These are phyloP conservation scores for Palythoa grandis DNA, from an alignment of 92 coral and sea anemone genomes.

Conservation along the genomic window DNA sequence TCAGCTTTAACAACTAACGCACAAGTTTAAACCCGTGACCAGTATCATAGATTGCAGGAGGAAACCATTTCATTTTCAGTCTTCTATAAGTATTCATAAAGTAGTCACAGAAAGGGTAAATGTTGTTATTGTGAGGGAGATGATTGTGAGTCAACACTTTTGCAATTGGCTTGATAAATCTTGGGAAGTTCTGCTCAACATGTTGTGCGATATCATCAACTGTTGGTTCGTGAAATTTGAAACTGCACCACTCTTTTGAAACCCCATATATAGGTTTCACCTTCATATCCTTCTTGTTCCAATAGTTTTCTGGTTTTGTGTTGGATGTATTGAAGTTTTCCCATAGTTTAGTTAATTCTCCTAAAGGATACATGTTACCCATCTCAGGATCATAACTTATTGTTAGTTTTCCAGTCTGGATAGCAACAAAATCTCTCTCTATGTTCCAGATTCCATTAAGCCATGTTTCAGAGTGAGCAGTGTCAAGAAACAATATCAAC, in stretches of 20 bases:
- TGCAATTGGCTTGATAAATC: conserved; percentile 92
- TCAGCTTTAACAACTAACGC: not conserved
- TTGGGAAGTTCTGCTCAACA: conserved; percentile 92
- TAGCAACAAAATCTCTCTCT: conserved; percentile 78
- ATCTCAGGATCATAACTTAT: conserved; percentile 75
- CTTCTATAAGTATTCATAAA: conserved; percentile 73
- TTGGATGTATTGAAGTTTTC: conserved; percentile 75
- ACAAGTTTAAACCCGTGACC: conserved; percentile 99
- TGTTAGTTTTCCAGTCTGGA: conserved; percentile 83
- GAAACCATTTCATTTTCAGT: conserved; percentile 95
- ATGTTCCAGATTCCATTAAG: conserved; percentile 79
- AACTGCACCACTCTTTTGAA: conserved; percentile 92
- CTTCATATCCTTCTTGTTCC: conserved; percentile 62
- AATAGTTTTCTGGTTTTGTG: conserved; percentile 61
- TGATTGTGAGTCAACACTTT: conserved; percentile 85
- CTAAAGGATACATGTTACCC: conserved; percentile 82
- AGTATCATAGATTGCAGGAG: conserved; percentile 92
- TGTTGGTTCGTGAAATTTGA: conserved; percentile 94
- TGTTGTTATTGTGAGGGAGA: conserved; percentile 88
- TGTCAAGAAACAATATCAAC: conserved; percentile 82
- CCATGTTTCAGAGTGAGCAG: conserved; percentile 93
- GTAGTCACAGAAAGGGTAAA: conserved; percentile 86
- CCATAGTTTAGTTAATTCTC: conserved; percentile 92
- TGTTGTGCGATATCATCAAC: conserved; percentile 88
- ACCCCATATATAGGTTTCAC: conserved; percentile 91